Evolutionary conservation across 2,113 vertebrate species (phyloP), one percentile per base, ranked within the genome.

Genomic region (Alectura lathami): DNA sequence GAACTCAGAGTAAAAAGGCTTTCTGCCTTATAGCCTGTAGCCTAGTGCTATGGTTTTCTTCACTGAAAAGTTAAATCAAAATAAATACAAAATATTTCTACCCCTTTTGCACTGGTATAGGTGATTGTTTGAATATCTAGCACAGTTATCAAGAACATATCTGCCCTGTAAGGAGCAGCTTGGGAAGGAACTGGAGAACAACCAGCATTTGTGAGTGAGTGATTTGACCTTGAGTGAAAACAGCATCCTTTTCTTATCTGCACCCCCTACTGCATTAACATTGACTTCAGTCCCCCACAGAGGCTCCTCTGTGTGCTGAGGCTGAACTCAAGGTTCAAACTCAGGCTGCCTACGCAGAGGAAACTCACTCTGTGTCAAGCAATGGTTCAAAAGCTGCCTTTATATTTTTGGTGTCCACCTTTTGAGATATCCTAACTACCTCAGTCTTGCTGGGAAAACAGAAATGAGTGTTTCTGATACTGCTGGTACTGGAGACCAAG

Each of bases 281-380:
- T 72, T 12, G 70, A 38, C 70, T 47, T 88, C 64, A 91, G 76
- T 13, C 36, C n/a, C 77, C 62, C 53, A 66, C 0, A 0, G 22
- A 64, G 51, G 30, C 26, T 92, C 64, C 21, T 72, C 50, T 63
- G 32, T 53, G 51, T 38, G 51, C 48, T 85, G 36, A 70, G 51
- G 47, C 66, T 94, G 62, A 94, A 95, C 74, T 75, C 74, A 96
- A 74, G 59, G 93, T 94, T 95, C 81, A 93, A 76, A 34, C 43
- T 64, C 70, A 73, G 74, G 82, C n/a, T 85, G 89, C 85, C 84
- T 82, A 9, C 15, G 48, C 87, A 76, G 34, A 68, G 78, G 70
- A 76, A 94, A 89, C 26, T 91, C 70, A 88, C 2, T 5, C 54
- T 23, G 24, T 45, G 48, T 81, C 34, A 83, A 57, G 23, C 13